A percentile compares a stretch with the other conserved stretches of the same genome.
phyloP scores from a whole-genome alignment of 2,888 invertebrate genomes.

The Meteorus colon region DNA sequence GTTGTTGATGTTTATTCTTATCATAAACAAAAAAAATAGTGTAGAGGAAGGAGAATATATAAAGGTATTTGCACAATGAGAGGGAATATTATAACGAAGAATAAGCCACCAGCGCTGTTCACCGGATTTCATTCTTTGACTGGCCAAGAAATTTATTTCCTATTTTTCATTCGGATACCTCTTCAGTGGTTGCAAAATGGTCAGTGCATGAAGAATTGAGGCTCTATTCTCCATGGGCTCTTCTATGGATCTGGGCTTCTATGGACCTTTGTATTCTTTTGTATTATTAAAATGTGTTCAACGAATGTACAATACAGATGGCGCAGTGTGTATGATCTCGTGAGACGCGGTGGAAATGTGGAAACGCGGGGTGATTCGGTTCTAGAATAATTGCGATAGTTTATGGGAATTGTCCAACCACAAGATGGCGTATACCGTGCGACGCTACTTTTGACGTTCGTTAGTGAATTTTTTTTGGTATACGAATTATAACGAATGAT shows the following conservation, averaged over 20 bases:
- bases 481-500: slow-evolving; percentile 42
- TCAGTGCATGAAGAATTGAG: no score
- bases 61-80: no score
- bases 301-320: not conserved
- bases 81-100: no score
- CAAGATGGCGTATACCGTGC: slow-evolving; percentile 65
- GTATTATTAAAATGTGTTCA: not conserved
- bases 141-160: no score
- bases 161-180: no score
- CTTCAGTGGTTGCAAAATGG: no score
- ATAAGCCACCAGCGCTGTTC: no score
- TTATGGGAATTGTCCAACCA: slow-evolving; percentile 46
- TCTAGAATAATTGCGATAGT: slow-evolving; percentile 21
- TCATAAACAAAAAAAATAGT: not conserved
- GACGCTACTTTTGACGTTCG: slow-evolving; percentile 69
- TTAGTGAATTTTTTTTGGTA: slow-evolving; percentile 57
- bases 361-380: not conserved
- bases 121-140: no score
- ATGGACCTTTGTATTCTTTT: no score
- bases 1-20: not conserved
- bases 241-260: no score
- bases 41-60: not conserved
- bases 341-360: slow-evolving; percentile 15
- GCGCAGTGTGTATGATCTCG: not conserved
- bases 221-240: no score